Conservation (phyloP, 2,888 invertebrate genomes). For the Phyllotreta striolata region DNA sequence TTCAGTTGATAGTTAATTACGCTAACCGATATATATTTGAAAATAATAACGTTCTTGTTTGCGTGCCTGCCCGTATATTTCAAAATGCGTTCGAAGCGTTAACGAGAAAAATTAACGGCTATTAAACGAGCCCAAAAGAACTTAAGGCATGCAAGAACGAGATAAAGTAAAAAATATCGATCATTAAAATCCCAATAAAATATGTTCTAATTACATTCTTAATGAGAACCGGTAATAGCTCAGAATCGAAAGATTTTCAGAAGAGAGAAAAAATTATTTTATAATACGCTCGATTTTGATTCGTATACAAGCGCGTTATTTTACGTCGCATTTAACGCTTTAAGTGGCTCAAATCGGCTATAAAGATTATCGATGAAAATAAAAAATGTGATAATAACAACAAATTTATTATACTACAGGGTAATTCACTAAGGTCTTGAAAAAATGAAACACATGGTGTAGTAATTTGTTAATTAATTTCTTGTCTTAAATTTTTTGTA, state of each 20-base stretch:
- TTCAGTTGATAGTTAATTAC: too few relatives aligned
- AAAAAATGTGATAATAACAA: background rate
- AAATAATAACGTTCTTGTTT: background rate
- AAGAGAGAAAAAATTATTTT: conserved; percentile 28
- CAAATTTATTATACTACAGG: too few relatives aligned
- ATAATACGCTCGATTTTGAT: conserved; percentile 7
- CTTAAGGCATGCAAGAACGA: conserved; percentile 25
- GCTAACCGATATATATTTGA: too few relatives aligned
- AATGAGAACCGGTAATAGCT: conserved; percentile 32
- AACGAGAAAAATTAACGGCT: conserved; percentile 24
- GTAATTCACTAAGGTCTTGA: too few relatives aligned
- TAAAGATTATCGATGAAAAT: background rate
- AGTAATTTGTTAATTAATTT: too few relatives aligned
- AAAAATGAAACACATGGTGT: too few relatives aligned
- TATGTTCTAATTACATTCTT: conserved; percentile 36
- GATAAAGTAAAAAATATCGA: conserved; percentile 32
- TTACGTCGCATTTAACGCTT: conserved; percentile 13
- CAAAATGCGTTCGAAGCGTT: conserved; percentile 11
- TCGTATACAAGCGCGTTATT: conserved; percentile 3
- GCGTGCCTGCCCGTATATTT: background rate
- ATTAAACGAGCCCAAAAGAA: conserved; percentile 29
- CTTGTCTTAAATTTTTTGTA: background rate
- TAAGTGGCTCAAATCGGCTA: background rate
- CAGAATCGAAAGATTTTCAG: conserved; percentile 12
- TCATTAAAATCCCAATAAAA: conserved; percentile 36